Evolutionary conservation across 2,113 vertebrate species (phyloP).

Genomic region (Trinectes maculatus): DNA sequence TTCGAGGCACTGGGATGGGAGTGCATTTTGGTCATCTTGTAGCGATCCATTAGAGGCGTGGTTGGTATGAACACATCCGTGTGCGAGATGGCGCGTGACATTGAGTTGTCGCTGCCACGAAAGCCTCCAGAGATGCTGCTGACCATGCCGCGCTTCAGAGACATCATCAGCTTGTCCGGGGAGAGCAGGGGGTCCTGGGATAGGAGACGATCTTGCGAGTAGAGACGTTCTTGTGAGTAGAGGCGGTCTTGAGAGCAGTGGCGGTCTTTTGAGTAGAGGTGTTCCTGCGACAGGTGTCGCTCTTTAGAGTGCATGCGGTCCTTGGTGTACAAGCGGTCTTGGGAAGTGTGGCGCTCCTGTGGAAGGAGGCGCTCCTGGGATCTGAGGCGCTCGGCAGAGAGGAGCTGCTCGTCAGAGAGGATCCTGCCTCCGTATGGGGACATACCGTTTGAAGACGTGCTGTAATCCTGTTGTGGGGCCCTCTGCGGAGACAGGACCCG

Average conservation of each 20-base stretch:
- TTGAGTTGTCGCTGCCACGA: slow-evolving; percentile 89
- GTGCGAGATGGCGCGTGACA: slow-evolving; percentile 94
- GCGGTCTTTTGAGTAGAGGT: slow-evolving; percentile 81
- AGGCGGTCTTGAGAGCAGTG: slow-evolving; percentile 94
- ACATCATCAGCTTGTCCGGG: slow-evolving; percentile 89
- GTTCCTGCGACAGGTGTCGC: slow-evolving; percentile 90
- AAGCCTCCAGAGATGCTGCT: slow-evolving; percentile 79
- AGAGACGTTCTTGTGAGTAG: slow-evolving; percentile 92
- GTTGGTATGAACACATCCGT: slow-evolving; percentile 98
- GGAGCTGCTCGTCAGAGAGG: slow-evolving; percentile 92
- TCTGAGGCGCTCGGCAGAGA: slow-evolving; percentile 86
- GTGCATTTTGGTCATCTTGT: slow-evolving; percentile 99
- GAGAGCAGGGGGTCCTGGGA: slow-evolving; percentile 98
- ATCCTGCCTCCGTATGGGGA: slow-evolving; percentile 88
- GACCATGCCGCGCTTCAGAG: slow-evolving; percentile 83
- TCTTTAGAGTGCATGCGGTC: slow-evolving; percentile 96
- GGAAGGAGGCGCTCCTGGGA: slow-evolving; percentile 91
- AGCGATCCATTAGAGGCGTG: slow-evolving; percentile 94
- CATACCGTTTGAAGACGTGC: slow-evolving; percentile 80
- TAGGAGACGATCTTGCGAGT: slow-evolving; percentile 93
- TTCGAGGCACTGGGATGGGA: slow-evolving; percentile 98
- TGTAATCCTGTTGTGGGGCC: slow-evolving; percentile 86
- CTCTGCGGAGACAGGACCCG: slow-evolving; percentile 90
- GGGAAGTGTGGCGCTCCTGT: slow-evolving; percentile 91
- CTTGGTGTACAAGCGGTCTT: slow-evolving; percentile 92